phyloP scores from a whole-genome alignment of 2,113 vertebrate species.

The Colaptes auratus region DNA sequence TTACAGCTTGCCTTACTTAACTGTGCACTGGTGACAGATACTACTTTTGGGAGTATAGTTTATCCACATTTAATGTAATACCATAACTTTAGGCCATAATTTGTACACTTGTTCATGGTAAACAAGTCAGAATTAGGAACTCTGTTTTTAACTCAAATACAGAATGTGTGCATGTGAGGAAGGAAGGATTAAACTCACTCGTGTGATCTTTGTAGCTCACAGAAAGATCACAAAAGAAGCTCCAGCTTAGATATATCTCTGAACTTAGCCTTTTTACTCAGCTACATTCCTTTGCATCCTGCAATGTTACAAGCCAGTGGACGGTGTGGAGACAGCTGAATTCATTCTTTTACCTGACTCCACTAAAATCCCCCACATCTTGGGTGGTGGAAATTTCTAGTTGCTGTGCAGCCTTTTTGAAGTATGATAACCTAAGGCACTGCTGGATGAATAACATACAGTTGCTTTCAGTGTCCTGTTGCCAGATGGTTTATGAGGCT shows the following conservation, averaged over 20 bases:
- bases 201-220: not conserved
- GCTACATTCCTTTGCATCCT: not conserved
- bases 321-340: not conserved
- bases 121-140: not conserved
- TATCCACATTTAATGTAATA: not conserved
- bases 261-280: not conserved
- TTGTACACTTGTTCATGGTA: not conserved
- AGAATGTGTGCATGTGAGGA: not conserved
- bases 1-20: not conserved
- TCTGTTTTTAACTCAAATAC: not conserved
- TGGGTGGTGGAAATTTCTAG: not conserved
- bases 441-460: not conserved
- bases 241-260: not conserved
- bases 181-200: not conserved
- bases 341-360: not conserved
- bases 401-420: not conserved
- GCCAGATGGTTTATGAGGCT: not conserved
- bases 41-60: not conserved
- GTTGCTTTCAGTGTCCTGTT: not conserved
- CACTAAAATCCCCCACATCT: not conserved
- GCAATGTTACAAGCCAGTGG: not conserved
- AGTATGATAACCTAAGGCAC: not conserved
- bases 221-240: not conserved
- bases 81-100: not conserved
- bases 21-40: rapidly evolving